Evolutionary conservation across 2,797 vertebrate genomes (phyloP), one percentile per base, ranked within the genome.

Genomic region (Acanthurus leucopareius): DNA sequence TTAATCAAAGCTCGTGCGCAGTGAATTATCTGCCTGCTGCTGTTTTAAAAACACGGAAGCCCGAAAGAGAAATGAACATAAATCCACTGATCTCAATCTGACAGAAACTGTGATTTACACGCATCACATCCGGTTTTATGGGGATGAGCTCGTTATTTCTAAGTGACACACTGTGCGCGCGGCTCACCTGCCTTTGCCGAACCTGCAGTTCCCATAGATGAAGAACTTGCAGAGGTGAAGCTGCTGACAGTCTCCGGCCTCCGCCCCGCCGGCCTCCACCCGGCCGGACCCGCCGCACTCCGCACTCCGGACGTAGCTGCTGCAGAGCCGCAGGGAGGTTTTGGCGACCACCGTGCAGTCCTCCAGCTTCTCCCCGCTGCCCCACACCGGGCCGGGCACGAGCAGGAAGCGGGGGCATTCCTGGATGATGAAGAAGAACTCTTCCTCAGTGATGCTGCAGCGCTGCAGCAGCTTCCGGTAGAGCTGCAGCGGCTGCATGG

Each of bases 181-280:
- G 15, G 7, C 80, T 86, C 73, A 89, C 88, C 84, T 86, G 62
- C 90, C 92, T 70, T 93, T 94, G 4, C 93, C 92, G 85, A 93
- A 95, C 88, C 94, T 95, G 91, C 97, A 98, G 77, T 89, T 92
- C 3, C 97, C 97, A 47, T 92, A 96, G 17, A 97, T 56, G 86
- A 95, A 94, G 86, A 91, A 97, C 84, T 93, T 96, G 93, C 97
- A 98, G 54, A 97, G 82, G 58, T 98, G 97, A 73, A 98, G 94
- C 75, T 93, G 89, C 49, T 94, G 79, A 76, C 97, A 98, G 1
- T 13, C 71, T 1, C 17, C 13, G 11, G 2, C 10, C 9, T 13
- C 10, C 4, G 1, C 2, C 22, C 17, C 61, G 25, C 3, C 1
- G 69, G 93, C 91, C 20, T 83, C 69, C 20, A 88, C 80, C 17